Evolutionary conservation across 2,113 vertebrate species (phyloP).

Genomic region (Ariopsis seemanni): DNA sequence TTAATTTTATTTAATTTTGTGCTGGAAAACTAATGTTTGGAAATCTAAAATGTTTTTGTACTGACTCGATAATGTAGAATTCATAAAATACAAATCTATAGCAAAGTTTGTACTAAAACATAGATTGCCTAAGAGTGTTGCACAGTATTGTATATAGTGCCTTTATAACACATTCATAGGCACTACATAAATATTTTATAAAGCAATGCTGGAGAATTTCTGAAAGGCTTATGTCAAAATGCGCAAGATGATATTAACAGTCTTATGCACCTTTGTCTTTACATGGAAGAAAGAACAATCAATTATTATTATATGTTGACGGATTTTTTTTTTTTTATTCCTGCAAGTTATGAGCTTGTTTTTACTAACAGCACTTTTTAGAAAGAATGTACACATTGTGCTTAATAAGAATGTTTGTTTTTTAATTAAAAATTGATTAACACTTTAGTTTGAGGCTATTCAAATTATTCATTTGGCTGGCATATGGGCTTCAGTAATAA

Average conservation of each 20-base stretch:
- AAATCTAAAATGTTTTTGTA: too few species aligned
- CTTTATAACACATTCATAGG: not conserved
- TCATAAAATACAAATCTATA: too few species aligned
- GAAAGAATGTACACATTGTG: not conserved
- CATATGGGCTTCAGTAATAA: not conserved
- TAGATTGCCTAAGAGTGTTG: too few species aligned
- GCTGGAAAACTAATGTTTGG: too few species aligned
- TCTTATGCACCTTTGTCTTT: not conserved
- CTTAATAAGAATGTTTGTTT: not conserved
- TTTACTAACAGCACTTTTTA: not conserved
- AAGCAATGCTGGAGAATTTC: not conserved
- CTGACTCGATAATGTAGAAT: too few species aligned
- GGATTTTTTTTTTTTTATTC: not conserved
- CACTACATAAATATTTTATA: not conserved
- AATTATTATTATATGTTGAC: not conserved
- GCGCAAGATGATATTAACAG: not conserved
- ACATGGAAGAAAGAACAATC: not conserved
- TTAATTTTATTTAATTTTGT: too few species aligned
- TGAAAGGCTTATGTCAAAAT: not conserved
- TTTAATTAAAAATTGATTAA: not conserved
- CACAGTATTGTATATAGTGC: not conserved
- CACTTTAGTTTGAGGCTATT: not conserved
- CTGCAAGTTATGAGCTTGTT: not conserved
- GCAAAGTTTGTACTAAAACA: too few species aligned
- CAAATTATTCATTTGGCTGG: not conserved